Base-by-base conservation (phyloP, 2,888 invertebrate species). In the Leistus spinibarbis region DNA sequence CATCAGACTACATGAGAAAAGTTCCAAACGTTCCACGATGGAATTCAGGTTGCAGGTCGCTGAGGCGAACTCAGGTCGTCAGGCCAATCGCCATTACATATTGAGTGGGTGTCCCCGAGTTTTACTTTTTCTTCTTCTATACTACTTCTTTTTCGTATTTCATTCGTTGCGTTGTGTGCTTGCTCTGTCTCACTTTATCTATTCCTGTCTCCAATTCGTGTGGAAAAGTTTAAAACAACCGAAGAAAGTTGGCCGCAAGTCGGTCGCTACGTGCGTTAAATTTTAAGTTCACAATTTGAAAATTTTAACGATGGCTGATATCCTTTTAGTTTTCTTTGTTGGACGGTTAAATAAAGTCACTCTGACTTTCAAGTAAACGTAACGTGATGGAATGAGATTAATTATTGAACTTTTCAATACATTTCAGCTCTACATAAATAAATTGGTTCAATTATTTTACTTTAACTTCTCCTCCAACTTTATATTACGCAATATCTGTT, bases 31-130 rank as follows among this genome's bases (percentile, higher is more conserved):
- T 23, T n/a, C 64, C 16, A 64, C 20, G 64, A 7, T 19, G 60
- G 60, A 40, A 40, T 40, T 40, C 60, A 10, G 60, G 60, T 60
- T 60, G 60, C 4, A 60, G 19, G 19, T 60, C 60, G 60, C 22
- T 19, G 60, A 67, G 73, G 17, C 40, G 27, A 57, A 54, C 17
- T 17, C 53, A 65, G 66, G 64, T 65, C 17, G 16, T 56, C 54
- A 64, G 71, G 72, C 72, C 73, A 73, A 67, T 62, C 66, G 73
- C 73, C 67, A 73, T 73, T 73, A 73, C 73, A 73, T 73, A 73
- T 73, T 73, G 73, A 73, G 67, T 67, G 73, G 73, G 73, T 73
- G 73, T 73, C 73, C 53, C 66, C 17, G 19, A 17, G 64, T 73
- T 64, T 27, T 23, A 16, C 62, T 62, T 16, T 27, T 23, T 27